phyloP scores from a whole-genome alignment of 2,888 invertebrate species.

The Nomada ferruginata region DNA sequence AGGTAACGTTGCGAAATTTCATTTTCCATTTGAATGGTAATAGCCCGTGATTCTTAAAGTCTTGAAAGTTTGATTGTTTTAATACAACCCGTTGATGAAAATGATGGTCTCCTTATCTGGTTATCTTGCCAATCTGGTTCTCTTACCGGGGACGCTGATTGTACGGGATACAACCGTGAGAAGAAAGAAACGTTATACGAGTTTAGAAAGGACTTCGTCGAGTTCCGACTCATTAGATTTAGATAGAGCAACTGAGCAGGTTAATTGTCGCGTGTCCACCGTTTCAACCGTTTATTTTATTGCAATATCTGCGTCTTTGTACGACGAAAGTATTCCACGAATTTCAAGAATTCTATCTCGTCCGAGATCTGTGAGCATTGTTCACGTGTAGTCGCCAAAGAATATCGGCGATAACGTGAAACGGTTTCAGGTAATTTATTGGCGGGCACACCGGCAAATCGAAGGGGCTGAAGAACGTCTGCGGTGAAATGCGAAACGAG shows the following conservation, averaged over 20 bases:
- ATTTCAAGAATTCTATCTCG: conserved; percentile 4
- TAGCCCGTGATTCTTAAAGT: background rate
- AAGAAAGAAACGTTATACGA: conserved; percentile 50
- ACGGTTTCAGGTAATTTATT: conserved; percentile 20
- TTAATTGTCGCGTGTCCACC: conserved; percentile 49
- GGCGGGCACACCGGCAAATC: background rate
- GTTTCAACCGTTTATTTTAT: conserved; percentile 45
- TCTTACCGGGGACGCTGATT: conserved; percentile 33
- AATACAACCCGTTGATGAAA: background rate
- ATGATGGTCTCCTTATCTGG: background rate
- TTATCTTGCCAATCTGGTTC: conserved; percentile 1
- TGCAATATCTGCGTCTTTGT: conserved; percentile 7
- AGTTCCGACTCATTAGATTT: conserved; percentile 35
- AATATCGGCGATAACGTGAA: background rate
- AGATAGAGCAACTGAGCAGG: conserved; percentile 39
- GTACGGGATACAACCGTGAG: conserved; percentile 51
- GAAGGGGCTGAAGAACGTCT: conserved; percentile 17
- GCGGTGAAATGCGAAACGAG: conserved; percentile 50
- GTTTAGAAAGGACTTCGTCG: conserved; percentile 31
- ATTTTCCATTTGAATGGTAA: no score
- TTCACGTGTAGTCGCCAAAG: background rate
- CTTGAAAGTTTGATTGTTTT: background rate
- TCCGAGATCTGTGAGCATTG: background rate
- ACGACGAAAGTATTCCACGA: background rate
- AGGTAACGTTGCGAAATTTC: no score